Conservation (phyloP, 2,113 vertebrate species). For the Hirundichthys speculiger region DNA sequence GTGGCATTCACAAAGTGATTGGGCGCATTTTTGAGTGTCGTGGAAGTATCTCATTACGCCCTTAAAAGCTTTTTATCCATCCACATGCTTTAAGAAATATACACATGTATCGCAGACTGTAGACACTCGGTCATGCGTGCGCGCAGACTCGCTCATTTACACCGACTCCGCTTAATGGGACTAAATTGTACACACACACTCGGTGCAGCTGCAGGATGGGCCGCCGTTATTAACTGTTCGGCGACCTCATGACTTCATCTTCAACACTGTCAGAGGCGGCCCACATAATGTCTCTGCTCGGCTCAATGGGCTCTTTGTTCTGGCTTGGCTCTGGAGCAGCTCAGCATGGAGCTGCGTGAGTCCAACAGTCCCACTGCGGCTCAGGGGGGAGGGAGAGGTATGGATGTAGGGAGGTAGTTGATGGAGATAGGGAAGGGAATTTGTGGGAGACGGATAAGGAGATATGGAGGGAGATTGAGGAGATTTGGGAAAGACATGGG, state of each 20-base stretch:
- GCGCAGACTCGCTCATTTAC: constrained; percentile 47
- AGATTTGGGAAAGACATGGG: constrained; percentile 56
- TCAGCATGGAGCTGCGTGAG: constrained; percentile 76
- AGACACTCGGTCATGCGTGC: constrained; percentile 29
- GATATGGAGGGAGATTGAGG: constrained; percentile 45
- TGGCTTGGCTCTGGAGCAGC: constrained; percentile 75
- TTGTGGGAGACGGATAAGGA: constrained; percentile 31
- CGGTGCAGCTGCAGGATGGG: constrained; percentile 56
- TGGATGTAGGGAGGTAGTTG: constrained; percentile 34
- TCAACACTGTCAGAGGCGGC: constrained; percentile 69
- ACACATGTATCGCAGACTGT: constrained; percentile 34
- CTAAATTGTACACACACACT: constrained; percentile 36
- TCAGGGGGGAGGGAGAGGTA: constrained; percentile 34
- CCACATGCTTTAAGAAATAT: constrained; percentile 41
- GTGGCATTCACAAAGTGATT: constrained; percentile 69
- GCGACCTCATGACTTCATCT: constrained; percentile 80
- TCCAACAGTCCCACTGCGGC: constrained; percentile 63
- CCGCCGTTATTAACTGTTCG: constrained; percentile 74
- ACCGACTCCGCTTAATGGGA: constrained; percentile 31
- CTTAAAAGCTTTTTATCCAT: constrained; percentile 70
- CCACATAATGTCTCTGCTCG: constrained; percentile 75
- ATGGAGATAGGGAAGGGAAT: constrained; percentile 34
- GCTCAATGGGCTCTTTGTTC: constrained; percentile 82
- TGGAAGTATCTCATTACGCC: constrained; percentile 68
- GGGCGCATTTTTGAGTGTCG: constrained; percentile 66